Evolutionary conservation across 2,888 invertebrate species (phyloP).

Genomic region (Ormyrus thymus): DNA sequence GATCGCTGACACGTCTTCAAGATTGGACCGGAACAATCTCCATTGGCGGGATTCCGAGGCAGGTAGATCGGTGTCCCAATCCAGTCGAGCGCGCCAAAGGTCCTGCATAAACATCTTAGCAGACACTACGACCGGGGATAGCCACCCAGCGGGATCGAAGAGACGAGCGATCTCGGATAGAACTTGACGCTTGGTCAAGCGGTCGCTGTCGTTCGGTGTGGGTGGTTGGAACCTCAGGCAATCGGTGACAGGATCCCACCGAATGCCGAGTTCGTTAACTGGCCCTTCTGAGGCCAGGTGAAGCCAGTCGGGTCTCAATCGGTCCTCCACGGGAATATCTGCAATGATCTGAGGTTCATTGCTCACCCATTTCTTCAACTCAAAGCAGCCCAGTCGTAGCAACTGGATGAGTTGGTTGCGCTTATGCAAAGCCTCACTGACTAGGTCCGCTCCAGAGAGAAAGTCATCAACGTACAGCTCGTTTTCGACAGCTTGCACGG

Average conservation of each 20-base stretch:
- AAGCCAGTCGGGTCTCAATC: slow-evolving; percentile 9
- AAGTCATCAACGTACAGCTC: slow-evolving; percentile 25
- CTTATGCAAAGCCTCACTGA: neutral
- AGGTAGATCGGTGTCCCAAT: neutral
- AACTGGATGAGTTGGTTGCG: slow-evolving; percentile 17
- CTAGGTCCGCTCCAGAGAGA: slow-evolving; percentile 1
- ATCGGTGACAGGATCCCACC: slow-evolving; percentile 12
- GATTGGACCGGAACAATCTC: neutral
- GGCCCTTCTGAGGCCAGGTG: neutral
- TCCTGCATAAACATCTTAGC: slow-evolving; percentile 4
- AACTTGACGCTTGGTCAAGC: neutral
- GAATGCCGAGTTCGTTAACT: slow-evolving; percentile 5
- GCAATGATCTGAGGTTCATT: slow-evolving; percentile 2
- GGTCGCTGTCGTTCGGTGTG: too few species aligned
- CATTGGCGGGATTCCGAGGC: neutral
- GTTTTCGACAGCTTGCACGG: neutral
- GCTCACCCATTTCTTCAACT: slow-evolving; percentile 14
- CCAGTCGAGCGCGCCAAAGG: neutral
- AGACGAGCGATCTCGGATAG: neutral
- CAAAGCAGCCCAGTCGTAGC: neutral
- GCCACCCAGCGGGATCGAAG: slow-evolving; percentile 3
- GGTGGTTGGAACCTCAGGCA: neutral
- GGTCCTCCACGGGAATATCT: neutral
- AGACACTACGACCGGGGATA: neutral
- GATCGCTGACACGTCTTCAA: neutral